Percentiles rank a stretch among this genome's conserved stretches.
Evolutionary conservation across 2,797 vertebrate species (phyloP).

Genomic region (Florisuga fusca): DNA sequence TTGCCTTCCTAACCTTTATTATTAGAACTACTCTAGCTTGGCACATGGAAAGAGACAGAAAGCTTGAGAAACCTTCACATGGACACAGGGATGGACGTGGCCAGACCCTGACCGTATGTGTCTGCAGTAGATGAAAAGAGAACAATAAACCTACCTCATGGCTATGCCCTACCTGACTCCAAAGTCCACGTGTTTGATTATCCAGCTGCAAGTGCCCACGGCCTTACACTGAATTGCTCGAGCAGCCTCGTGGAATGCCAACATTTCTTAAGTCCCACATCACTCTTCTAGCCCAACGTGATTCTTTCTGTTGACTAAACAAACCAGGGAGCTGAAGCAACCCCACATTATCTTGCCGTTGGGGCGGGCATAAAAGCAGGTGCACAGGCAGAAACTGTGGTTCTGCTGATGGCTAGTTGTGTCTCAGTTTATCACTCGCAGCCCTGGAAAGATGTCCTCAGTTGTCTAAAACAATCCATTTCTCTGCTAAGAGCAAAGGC

Average conservation of each 20-base stretch:
- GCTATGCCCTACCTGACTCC: neutral
- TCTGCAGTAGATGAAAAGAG: neutral
- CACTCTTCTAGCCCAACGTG: neutral
- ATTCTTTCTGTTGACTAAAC: neutral
- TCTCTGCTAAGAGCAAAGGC: slow-evolving; percentile 28
- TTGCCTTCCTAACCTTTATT: neutral
- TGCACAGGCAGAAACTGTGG: neutral
- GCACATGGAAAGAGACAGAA: neutral
- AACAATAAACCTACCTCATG: neutral
- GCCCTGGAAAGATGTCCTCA: neutral
- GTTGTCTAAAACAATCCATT: slow-evolving; percentile 47
- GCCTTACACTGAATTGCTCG: neutral
- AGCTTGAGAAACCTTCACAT: neutral
- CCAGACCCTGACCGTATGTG: neutral
- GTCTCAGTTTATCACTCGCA: slow-evolving; percentile 39
- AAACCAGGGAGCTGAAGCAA: neutral
- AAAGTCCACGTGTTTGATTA: neutral
- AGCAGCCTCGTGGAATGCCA: neutral
- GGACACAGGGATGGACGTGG: neutral
- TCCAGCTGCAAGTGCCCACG: neutral
- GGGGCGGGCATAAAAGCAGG: neutral
- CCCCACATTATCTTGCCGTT: neutral
- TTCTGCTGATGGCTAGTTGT: neutral
- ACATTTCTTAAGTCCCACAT: neutral
- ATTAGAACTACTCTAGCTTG: neutral